Evolutionary conservation across 2,113 vertebrate species (phyloP), one percentile per base, ranked within the genome.

Genomic region (Blennius ocellaris): DNA sequence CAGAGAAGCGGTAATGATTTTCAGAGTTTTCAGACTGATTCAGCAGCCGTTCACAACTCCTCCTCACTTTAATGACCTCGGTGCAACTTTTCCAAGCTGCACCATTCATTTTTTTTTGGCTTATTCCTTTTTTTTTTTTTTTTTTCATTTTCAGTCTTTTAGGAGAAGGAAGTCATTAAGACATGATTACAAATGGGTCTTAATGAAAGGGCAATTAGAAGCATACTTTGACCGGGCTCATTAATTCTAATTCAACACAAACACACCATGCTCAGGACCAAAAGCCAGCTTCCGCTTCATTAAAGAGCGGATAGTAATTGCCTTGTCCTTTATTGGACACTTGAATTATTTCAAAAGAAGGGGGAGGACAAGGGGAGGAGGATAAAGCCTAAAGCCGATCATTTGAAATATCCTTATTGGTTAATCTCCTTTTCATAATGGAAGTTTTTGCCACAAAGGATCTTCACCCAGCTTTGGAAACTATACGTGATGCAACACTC

Each of bases 151-250:
- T 73, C 64, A 64, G 79, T 78, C 80, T 88, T 90, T 82, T 54
- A 77, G 44, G 9, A 67, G 41, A 84, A 9, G 63, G 78, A 86
- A 87, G 87, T 92, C 90, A 94, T 94, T 93, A 94, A 90, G 89
- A 89, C 82, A 49, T 81, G 89, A 92, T 93, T 92, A 92, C 91
- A 92, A 90, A 92, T 82, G 83, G 83, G 83, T 91, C 85, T 90
- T 91, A 92, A 93, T 93, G 90, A 93, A 91, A 91, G 89, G 82
- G 87, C 90, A 93, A 94, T 94, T 93, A 93, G 86, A 91, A 64
- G 78, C 78, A 87, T 92, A 93, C 90, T 93, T 92, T 94, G 92
- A 93, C 90, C 89, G 71, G 80, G 85, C 91, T 93, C 91, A 93
- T 95, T 94, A 93, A 89, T 92, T 93, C 80, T 90, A 91, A 92